These are phyloP conservation scores for Apodemia mormo DNA, from an alignment of 2,888 invertebrate species.

Conservation along the genomic window DNA sequence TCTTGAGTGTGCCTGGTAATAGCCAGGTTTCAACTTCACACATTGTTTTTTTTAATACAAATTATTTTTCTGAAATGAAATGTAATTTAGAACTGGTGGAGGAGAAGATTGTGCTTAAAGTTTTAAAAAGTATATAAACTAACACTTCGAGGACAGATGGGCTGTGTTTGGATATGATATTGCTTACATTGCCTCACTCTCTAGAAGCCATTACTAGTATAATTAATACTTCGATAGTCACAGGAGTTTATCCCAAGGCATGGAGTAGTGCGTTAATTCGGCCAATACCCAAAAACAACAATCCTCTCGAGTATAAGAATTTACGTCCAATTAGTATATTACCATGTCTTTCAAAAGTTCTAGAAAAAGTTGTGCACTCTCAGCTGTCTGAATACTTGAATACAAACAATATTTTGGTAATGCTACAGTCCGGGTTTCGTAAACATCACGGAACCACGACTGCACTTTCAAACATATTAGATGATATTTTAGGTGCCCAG, in stretches of 20 bases:
- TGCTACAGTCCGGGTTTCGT: background rate
- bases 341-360: constrained; percentile 28
- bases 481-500: background rate
- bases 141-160: no score
- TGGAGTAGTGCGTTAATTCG: constrained; percentile 39
- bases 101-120: no score
- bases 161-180: background rate
- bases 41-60: no score
- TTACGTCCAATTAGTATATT: constrained; percentile 39
- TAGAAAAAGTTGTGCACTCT: constrained; percentile 22
- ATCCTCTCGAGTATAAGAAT: constrained; percentile 17
- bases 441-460: background rate
- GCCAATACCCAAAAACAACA: constrained; percentile 38
- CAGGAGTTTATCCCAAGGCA: constrained; percentile 26
- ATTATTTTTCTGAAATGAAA: no score
- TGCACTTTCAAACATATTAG: background rate
- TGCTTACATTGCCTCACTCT: background rate
- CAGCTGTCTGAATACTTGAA: constrained; percentile 22
- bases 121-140: no score
- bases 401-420: constrained; percentile 8
- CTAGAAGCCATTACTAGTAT: background rate
- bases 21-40: no score
- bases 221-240: background rate
- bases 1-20: no score
- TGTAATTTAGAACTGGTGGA: no score